Evolutionary conservation across 2,888 invertebrate genomes (phyloP).

Genomic region (Hypsopygia costalis): DNA sequence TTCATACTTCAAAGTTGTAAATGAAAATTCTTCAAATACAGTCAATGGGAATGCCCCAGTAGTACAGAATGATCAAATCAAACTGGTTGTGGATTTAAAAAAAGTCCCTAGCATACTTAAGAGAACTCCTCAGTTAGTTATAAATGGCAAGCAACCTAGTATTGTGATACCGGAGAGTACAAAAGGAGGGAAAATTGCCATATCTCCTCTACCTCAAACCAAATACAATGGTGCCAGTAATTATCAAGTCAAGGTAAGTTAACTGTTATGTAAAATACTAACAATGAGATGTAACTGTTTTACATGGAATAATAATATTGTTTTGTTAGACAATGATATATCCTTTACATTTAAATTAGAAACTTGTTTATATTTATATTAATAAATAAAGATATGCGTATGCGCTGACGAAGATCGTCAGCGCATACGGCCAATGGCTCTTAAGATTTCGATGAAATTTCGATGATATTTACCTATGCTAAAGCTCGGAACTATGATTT

Average conservation of each 20-base stretch:
- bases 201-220: conserved; percentile 43
- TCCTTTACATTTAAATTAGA: too few species aligned
- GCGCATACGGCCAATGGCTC: too few species aligned
- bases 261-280: conserved; percentile 1
- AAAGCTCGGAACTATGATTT: too few species aligned
- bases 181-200: conserved; percentile 47
- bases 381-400: too few species aligned
- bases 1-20: conserved; percentile 64
- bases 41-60: conserved; percentile 36
- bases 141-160: conserved; percentile 29
- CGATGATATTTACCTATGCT: too few species aligned
- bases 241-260: conserved; percentile 44
- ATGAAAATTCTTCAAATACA: conserved; percentile 44
- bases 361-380: too few species aligned
- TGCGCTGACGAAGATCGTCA: too few species aligned
- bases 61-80: conserved; percentile 36
- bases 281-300: too few species aligned
- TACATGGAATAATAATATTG: too few species aligned
- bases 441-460: too few species aligned
- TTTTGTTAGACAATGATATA: too few species aligned
- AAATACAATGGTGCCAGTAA: conserved; percentile 31
- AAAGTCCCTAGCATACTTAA: conserved; percentile 51
- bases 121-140: conserved; percentile 28
- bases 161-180: conserved; percentile 48
- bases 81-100: conserved; percentile 47